phyloP scores from a whole-genome alignment of 64 coral and sea anemone genomes.

The Stichodactyla mertensii region DNA sequence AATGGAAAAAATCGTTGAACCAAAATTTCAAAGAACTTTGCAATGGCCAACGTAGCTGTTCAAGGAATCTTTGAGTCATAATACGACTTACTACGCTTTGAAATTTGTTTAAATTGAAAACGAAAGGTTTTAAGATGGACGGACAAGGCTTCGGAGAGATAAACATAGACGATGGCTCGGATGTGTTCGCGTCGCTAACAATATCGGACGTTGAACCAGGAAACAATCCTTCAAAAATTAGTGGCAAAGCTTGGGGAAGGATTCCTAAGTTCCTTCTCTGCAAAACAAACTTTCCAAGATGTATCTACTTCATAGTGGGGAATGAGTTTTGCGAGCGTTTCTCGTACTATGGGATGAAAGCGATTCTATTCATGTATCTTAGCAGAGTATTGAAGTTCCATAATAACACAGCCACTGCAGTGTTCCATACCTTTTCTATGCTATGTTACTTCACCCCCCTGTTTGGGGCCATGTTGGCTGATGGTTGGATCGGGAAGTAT shows the following conservation, averaged over 20 bases:
- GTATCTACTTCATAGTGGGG: slow-evolving; percentile 77
- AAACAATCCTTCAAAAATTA: slow-evolving; percentile 21
- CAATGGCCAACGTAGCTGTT: too few relatives aligned
- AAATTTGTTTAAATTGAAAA: not conserved
- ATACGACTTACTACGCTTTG: not conserved
- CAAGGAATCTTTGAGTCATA: not conserved
- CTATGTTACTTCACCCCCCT: slow-evolving; percentile 88
- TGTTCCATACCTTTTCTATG: slow-evolving; percentile 82
- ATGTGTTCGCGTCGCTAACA: not conserved
- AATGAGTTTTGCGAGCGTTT: slow-evolving; percentile 86
- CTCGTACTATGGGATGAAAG: slow-evolving; percentile 78
- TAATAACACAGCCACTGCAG: slow-evolving; percentile 50
- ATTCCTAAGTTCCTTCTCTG: slow-evolving; percentile 53
- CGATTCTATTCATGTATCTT: slow-evolving; percentile 81
- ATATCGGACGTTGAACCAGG: not conserved
- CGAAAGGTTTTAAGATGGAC: not conserved
- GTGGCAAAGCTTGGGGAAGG: slow-evolving; percentile 58
- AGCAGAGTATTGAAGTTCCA: slow-evolving; percentile 52
- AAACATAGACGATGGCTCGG: not conserved
- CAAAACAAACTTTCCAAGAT: slow-evolving; percentile 56
- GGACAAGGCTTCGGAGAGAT: not conserved
- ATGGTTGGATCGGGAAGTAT: slow-evolving; percentile 90
- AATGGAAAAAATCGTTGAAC: too few relatives aligned
- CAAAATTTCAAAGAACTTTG: too few relatives aligned
- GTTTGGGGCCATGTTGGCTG: slow-evolving; percentile 88